Evolutionary conservation across 1,140 invertebrate species (phyloP).

Genomic region (Hyles euphorbiae): DNA sequence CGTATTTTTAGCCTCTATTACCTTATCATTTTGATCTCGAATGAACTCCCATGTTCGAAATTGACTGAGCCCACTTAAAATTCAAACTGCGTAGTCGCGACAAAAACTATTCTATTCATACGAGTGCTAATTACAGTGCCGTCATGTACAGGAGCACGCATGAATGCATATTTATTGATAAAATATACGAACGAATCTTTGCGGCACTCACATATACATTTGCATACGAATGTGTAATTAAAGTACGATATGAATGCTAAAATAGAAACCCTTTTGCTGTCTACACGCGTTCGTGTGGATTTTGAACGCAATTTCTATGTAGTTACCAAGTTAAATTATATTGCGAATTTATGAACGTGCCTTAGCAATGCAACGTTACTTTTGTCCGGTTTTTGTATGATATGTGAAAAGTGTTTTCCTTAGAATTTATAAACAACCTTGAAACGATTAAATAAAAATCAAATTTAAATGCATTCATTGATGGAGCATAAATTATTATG

Average conservation of each 20-base stretch:
- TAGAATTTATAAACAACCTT: too few relatives aligned
- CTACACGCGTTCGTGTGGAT: constrained; percentile 1
- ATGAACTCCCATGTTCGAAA: background rate
- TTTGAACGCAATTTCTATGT: constrained; percentile 1
- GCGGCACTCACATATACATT: constrained; percentile 58
- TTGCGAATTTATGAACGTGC: too few relatives aligned
- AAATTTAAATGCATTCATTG: too few relatives aligned
- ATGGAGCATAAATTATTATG: too few relatives aligned
- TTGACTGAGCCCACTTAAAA: constrained; percentile 25
- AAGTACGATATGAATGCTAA: constrained; percentile 54
- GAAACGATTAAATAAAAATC: too few relatives aligned
- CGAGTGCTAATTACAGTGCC: constrained; percentile 63
- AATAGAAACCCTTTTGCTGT: constrained; percentile 21
- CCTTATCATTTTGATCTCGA: background rate
- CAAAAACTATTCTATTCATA: constrained; percentile 56
- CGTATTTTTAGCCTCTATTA: constrained; percentile 4
- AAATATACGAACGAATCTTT: constrained; percentile 52
- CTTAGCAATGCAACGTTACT: too few relatives aligned
- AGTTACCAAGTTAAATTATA: constrained; percentile 2
- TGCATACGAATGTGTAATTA: constrained; percentile 75
- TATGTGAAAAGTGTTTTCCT: too few relatives aligned
- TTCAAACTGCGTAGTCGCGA: constrained; percentile 29
- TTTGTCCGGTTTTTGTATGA: too few relatives aligned
- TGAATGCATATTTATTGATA: constrained; percentile 50
- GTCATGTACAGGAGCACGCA: constrained; percentile 58